Conservation (phyloP, 2,113 vertebrate genomes). For the Phoxinus phoxinus region DNA sequence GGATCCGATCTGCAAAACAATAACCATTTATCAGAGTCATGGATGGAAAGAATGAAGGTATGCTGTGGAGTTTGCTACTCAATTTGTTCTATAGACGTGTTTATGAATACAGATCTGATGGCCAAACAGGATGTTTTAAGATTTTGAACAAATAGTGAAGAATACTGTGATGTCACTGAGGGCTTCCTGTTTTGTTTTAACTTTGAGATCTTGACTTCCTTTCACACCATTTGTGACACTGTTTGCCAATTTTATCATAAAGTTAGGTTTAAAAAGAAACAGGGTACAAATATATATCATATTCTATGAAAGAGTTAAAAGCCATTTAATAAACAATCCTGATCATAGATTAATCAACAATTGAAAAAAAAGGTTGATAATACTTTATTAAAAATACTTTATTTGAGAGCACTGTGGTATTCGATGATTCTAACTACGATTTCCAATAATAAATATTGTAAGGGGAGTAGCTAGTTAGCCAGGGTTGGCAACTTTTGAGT, state of each 20-base stretch:
- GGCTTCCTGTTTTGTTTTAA: slow-evolving; percentile 36
- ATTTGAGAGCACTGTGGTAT: not conserved
- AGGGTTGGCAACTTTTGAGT: no score
- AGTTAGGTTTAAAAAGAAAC: not conserved
- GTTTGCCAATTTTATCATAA: not conserved
- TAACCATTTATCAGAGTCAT: slow-evolving; percentile 71
- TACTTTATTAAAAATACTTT: not conserved
- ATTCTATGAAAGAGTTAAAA: not conserved
- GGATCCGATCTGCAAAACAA: slow-evolving; percentile 58
- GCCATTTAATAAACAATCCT: not conserved
- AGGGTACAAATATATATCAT: not conserved
- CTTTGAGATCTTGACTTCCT: slow-evolving; percentile 21
- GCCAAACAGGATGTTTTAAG: slow-evolving; percentile 26
- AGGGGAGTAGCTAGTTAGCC: not conserved
- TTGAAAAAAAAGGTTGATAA: not conserved
- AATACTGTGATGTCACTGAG: not conserved
- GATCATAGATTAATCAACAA: not conserved
- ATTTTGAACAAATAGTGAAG: not conserved
- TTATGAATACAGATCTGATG: not conserved
- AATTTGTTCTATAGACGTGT: not conserved
- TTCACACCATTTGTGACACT: slow-evolving; percentile 9
- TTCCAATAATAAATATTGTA: not conserved
- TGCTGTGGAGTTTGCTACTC: not conserved
- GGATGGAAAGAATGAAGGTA: slow-evolving; percentile 80
- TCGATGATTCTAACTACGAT: not conserved